Evolutionary conservation across 2,888 invertebrate species (phyloP).

Genomic region (Sphinx pinastri): DNA sequence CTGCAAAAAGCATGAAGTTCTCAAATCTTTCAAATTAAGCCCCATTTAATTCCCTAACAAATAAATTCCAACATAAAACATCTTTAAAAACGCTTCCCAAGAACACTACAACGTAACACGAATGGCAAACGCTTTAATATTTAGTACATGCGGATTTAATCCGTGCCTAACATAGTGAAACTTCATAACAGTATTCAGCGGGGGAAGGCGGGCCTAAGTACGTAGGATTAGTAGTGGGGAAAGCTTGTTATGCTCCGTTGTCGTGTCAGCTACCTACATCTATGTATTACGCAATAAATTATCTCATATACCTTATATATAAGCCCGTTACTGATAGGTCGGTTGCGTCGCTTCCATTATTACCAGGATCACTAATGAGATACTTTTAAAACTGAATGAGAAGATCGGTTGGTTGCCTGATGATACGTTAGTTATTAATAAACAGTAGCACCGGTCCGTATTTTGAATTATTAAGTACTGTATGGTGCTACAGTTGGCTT

Average conservation of each 20-base stretch:
- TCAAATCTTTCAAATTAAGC: too few species aligned
- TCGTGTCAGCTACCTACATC: not conserved
- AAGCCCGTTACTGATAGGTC: too few species aligned
- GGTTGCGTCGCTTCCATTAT: too few species aligned
- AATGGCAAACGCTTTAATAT: not conserved
- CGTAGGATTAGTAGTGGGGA: not conserved
- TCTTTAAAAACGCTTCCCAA: not conserved
- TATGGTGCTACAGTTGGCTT: too few species aligned
- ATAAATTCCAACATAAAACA: not conserved
- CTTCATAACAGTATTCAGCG: not conserved
- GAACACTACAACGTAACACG: not conserved
- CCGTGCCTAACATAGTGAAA: conserved; percentile 12
- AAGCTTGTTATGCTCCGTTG: conserved; percentile 16
- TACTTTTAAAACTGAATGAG: too few species aligned
- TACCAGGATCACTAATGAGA: not conserved
- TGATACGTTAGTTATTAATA: too few species aligned
- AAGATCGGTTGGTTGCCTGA: too few species aligned
- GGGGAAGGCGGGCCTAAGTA: conserved; percentile 1
- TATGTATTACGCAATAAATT: conserved; percentile 6
- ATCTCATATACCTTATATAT: not conserved
- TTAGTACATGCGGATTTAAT: conserved; percentile 3
- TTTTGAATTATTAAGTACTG: too few species aligned
- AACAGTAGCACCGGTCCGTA: too few species aligned
- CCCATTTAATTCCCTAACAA: too few species aligned
- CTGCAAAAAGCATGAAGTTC: too few species aligned